Evolutionary conservation across 2,888 invertebrate species (phyloP), one percentile per base, ranked within the genome.

Genomic region (Crossocerus cetratus): DNA sequence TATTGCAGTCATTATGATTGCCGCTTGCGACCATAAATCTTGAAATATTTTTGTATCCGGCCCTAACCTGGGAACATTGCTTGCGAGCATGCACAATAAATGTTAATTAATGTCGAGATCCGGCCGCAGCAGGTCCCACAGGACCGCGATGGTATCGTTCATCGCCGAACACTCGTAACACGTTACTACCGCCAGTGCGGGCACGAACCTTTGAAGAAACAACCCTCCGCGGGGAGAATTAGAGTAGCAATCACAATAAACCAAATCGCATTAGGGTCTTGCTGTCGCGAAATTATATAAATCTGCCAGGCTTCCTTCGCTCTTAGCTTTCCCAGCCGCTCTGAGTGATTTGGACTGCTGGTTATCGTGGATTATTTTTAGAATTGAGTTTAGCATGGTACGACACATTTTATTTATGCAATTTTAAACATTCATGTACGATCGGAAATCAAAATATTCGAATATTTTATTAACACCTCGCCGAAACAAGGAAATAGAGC

Each of bases 181-280:
- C 55, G 23, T 43, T 18, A 18, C 20, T 42, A 14, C 16, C 21
- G 32, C 18, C 68, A n/a, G 43, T 59, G 18, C 32, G 59, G 59
- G 43, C 44, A 60, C 21, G 18, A 42, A 60, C 21, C 22, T 13
- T 64, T 55, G 16, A 64, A 59, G 54, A 55, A 45, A 57, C 57
- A 53, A 23, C 20, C 16, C 57, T 16, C 57, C 8, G 58, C 5
- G 13, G 54, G 18, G 16, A 32, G 42, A n/a, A 21, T 18, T 14
- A 54, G 49, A 43, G n/a, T 18, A 64, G 56, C 45, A 55, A 71
- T 74, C 68, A 60, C 59, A 67, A 62, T 68, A 68, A 76, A 76
- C 63, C 45, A 60, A 68, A 61, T 32, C 21, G 54, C 42, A 45
- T 67, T 58, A 62, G 11, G 57, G 65, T 20, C 8, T 18, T 32